A percentile compares a stretch with the other conserved stretches of the same genome.
Evolutionary conservation across 2,888 invertebrate genomes (phyloP).

Genomic region (Phoronis australis): DNA sequence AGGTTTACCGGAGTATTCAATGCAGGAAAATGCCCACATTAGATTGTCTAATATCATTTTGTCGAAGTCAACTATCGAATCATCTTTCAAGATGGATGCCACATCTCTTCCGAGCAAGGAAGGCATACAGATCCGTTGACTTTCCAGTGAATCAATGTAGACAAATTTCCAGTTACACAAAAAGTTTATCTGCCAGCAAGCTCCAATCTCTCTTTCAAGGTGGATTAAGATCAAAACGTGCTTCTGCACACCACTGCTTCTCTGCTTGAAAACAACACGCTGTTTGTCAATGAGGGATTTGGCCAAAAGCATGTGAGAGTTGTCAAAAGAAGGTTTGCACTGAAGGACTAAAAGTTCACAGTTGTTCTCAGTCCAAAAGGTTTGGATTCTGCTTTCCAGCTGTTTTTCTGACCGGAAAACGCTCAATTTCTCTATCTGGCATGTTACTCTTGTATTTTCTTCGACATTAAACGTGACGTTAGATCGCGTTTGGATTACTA

Average conservation of each 20-base stretch:
- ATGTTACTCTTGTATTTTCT: no score
- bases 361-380: conserved; percentile 1
- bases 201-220: neutral
- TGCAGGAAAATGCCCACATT: conserved; percentile 22
- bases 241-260: neutral
- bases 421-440: conserved; percentile 5
- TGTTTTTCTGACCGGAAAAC: conserved; percentile 9
- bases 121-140: conserved; percentile 9
- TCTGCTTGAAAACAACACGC: neutral
- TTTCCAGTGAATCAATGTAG: conserved; percentile 16
- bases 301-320: conserved; percentile 5
- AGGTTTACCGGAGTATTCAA: conserved; percentile 14
- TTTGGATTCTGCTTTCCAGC: neutral
- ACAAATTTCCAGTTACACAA: conserved; percentile 20
- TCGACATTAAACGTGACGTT: neutral
- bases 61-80: conserved; percentile 8
- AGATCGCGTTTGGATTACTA: conserved; percentile 3
- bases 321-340: conserved; percentile 1
- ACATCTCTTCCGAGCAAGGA: conserved; percentile 6
- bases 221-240: conserved; percentile 4
- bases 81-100: conserved; percentile 9
- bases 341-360: conserved; percentile 5
- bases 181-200: conserved; percentile 18
- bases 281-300: conserved; percentile 6
- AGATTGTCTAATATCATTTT: conserved; percentile 16